These are phyloP conservation scores for Rhinichthys klamathensis DNA, from an alignment of 2,113 vertebrate species.

Conservation along the genomic window DNA sequence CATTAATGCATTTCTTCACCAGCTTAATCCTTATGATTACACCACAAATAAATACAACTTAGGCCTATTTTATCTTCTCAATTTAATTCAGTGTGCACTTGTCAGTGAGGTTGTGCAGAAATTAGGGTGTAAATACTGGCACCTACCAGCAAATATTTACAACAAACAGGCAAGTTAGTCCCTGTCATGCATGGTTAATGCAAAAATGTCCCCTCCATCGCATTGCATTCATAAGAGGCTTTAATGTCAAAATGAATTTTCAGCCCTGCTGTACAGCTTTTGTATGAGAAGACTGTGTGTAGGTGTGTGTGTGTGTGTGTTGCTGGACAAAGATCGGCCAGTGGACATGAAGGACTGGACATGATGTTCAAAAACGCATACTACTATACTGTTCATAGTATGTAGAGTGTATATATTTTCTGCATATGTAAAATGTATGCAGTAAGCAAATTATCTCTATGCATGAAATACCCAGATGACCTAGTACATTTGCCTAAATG, in stretches of 20 bases:
- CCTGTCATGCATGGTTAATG: constrained; percentile 32
- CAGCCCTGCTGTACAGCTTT: not conserved
- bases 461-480: not conserved
- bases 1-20: constrained; percentile 84
- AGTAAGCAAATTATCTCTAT: not conserved
- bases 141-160: constrained; percentile 62
- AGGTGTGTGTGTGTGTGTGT: constrained; percentile 18
- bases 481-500: not conserved
- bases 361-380: constrained; percentile 9
- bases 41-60: constrained; percentile 88
- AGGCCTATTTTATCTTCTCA: constrained; percentile 69
- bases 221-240: not conserved
- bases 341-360: constrained; percentile 30
- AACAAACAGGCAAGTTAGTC: constrained; percentile 26
- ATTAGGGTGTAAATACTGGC: constrained; percentile 24
- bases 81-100: constrained; percentile 65
- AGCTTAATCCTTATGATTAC: constrained; percentile 87
- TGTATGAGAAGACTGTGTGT: not conserved
- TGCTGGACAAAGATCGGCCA: constrained; percentile 9
- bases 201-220: not conserved
- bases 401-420: not conserved
- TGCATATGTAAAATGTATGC: not conserved
- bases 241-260: constrained; percentile 45
- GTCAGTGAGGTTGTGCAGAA: constrained; percentile 59
- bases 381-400: not conserved